Base-by-base conservation (phyloP, 2,113 vertebrate species). In the Thalassoma bifasciatum region DNA sequence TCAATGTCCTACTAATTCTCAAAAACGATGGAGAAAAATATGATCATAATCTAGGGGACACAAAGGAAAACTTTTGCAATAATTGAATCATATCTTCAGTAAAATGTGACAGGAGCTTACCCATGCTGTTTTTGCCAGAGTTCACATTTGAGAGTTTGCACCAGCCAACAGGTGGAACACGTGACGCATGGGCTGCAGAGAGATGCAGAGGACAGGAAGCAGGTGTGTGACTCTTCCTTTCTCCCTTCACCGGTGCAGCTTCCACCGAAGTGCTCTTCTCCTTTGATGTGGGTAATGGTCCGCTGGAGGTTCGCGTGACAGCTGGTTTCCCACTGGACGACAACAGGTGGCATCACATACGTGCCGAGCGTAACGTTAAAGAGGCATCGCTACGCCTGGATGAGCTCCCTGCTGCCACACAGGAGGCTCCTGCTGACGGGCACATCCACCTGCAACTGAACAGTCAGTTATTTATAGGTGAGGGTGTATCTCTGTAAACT, bases 391-490 rank as follows among this genome's bases (percentile, higher is more conserved):
- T 99, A 17, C 95, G 89, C 61, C 92, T 99, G 21, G 96, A 99
- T 53, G 92, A 93, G 3, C 93, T 96, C 22, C 93, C 94, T 0
- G 91, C 87, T 1, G 92, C 82, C 38, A 92, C 86, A 0, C 90
- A 90, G 19, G 69, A 88, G 49, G 96, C 97, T 19, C 95, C 97
- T 0, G 66, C 93, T 0, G 95, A 97, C 0, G 97, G 97, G 0
- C 97, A 96, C 53, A 94, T 95, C 44, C 96, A 95, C 38, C 77
- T 99, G 46, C 97, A 98, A 81, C 96, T 99, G 66, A 98, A 98
- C 90, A 99, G 97, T 81, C 97, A 98, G 66, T 93, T 99, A 49
- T 99, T 97, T 68, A 96, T 99, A 87, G 97, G 97, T 98, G 34
- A 3, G 64, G 72, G 52, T 46, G 44, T 46, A 14, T 42, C 40